Conservation (phyloP, 1,140 invertebrate species). For the Phocides pigmalion region DNA sequence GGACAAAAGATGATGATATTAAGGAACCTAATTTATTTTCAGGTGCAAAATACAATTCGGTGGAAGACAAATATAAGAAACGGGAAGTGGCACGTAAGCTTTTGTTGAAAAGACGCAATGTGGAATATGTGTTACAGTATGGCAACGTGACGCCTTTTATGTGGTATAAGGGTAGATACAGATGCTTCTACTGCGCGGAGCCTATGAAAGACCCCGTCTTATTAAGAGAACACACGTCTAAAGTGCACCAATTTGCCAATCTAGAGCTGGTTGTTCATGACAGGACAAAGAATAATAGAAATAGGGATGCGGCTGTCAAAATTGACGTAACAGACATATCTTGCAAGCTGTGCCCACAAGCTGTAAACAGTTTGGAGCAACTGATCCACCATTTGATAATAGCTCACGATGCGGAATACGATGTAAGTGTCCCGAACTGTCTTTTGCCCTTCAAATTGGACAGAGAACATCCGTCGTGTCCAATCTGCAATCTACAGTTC, state of each 20-base stretch:
- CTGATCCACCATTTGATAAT: conserved; percentile 74
- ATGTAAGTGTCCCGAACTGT: conserved; percentile 70
- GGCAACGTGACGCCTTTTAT: conserved; percentile 72
- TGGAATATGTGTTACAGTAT: conserved; percentile 73
- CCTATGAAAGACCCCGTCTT: conserved; percentile 63
- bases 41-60: conserved; percentile 66
- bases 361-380: conserved; percentile 57
- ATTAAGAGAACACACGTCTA: conserved; percentile 60
- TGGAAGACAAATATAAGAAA: conserved; percentile 74
- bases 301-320: conserved; percentile 72
- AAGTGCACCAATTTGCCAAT: conserved; percentile 60
- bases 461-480: conserved; percentile 63
- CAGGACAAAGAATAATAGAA: conserved; percentile 70
- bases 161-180: conserved; percentile 71
- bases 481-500: conserved; percentile 71
- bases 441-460: conserved; percentile 70
- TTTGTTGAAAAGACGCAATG: conserved; percentile 63
- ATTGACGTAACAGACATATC: conserved; percentile 67
- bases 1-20: conserved; percentile 10
- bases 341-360: conserved; percentile 62
- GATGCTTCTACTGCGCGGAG: conserved; percentile 72
- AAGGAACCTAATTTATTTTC: conserved; percentile 63
- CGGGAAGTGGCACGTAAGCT: conserved; percentile 63
- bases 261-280: conserved; percentile 65
- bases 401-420: conserved; percentile 74